phyloP scores from a whole-genome alignment of 1,140 invertebrate species.

The Ptiloglossa arizonensis region DNA sequence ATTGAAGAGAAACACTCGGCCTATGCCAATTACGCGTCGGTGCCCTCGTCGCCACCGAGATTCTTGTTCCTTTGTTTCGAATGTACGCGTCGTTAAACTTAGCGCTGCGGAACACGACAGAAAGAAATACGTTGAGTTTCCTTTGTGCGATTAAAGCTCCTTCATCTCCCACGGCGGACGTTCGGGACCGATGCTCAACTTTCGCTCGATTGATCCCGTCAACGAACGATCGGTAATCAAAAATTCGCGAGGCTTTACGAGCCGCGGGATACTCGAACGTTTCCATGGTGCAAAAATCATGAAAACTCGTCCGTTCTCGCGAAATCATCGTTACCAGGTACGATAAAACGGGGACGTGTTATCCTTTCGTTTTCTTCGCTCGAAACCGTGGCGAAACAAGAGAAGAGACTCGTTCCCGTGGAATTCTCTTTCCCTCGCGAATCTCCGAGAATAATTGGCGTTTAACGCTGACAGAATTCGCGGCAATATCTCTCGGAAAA shows the following conservation, averaged over 20 bases:
- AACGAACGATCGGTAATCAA: conserved; percentile 43
- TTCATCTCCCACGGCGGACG: conserved; percentile 8
- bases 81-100: conserved; percentile 29
- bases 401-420: too few relatives aligned
- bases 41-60: neutral
- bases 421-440: too few relatives aligned
- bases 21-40: conserved; percentile 40
- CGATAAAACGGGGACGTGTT: too few relatives aligned
- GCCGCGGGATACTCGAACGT: conserved; percentile 7
- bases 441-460: too few relatives aligned
- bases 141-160: conserved; percentile 33
- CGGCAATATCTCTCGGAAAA: too few relatives aligned
- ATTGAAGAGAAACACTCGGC: conserved; percentile 33
- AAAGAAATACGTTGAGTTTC: conserved; percentile 35
- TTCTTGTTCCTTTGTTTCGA: conserved; percentile 9
- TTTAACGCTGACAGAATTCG: too few relatives aligned
- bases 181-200: conserved; percentile 23
- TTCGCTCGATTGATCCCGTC: conserved; percentile 37
- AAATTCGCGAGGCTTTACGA: conserved; percentile 48
- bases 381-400: too few relatives aligned
- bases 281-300: conserved; percentile 19
- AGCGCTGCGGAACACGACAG: neutral
- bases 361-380: too few relatives aligned
- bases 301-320: too few relatives aligned
- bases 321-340: neutral